Evolutionary conservation across 2,888 invertebrate species (phyloP).

Genomic region (Dioctria linearis): DNA sequence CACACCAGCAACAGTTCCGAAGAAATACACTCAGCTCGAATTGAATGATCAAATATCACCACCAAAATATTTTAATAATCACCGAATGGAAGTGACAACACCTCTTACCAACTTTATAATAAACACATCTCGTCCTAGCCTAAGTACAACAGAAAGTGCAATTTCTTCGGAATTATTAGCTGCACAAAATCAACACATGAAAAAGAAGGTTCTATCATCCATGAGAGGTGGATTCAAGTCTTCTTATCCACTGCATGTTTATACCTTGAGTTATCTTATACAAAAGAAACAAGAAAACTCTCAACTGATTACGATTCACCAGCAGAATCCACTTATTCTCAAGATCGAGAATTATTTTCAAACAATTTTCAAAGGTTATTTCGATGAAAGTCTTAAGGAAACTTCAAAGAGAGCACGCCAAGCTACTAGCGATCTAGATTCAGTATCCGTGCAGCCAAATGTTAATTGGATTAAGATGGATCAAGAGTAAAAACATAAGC

Average conservation of each 20-base stretch:
- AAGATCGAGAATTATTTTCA: not conserved
- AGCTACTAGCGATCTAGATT: not conserved
- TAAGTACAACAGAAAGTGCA: conserved; percentile 17
- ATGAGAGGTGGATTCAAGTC: conserved; percentile 41
- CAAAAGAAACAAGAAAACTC: not conserved
- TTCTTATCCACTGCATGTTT: conserved; percentile 33
- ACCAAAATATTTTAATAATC: conserved; percentile 5
- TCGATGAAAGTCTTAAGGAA: not conserved
- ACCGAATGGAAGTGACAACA: conserved; percentile 11
- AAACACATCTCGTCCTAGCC: not conserved
- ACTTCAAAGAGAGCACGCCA: conserved; percentile 31
- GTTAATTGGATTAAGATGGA: conserved; percentile 31
- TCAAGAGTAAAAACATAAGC: not conserved
- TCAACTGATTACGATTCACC: not conserved
- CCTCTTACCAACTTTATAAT: conserved; percentile 7
- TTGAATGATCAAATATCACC: conserved; percentile 6
- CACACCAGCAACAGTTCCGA: not conserved
- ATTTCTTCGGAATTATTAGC: not conserved
- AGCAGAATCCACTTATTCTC: not conserved
- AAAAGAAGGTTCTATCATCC: conserved; percentile 20
- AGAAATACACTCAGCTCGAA: not conserved
- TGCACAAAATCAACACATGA: not conserved
- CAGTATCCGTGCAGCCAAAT: conserved; percentile 35
- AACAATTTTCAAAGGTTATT: not conserved
- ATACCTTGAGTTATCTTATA: conserved; percentile 38